Percentiles rank a stretch among this genome's conserved stretches.
These are phyloP conservation scores for Anarhynchus alexandrinus DNA, from an alignment of 2,113 vertebrate genomes.

Conservation along the genomic window DNA sequence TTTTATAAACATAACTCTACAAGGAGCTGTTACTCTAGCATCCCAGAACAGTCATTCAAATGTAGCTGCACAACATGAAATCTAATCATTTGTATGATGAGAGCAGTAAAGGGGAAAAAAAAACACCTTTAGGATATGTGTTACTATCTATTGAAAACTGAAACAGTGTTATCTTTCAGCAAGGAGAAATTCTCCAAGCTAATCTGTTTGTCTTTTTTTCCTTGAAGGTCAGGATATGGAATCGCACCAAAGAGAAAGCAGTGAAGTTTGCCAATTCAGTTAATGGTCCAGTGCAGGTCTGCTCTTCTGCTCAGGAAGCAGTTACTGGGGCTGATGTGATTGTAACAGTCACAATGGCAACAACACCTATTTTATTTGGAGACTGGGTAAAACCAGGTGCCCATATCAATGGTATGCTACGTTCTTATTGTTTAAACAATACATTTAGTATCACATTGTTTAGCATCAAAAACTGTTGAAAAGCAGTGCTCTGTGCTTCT, in stretches of 20 bases:
- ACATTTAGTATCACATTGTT: background rate
- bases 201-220: too few species aligned
- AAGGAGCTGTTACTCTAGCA: background rate
- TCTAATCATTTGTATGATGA: background rate
- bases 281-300: constrained; percentile 73
- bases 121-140: rapidly evolving
- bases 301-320: constrained; percentile 81
- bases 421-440: rapidly evolving
- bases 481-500: background rate
- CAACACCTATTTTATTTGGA: constrained; percentile 84
- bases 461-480: background rate
- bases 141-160: background rate
- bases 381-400: constrained; percentile 94
- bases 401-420: constrained; percentile 87
- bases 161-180: background rate
- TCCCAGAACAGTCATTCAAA: background rate
- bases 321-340: constrained; percentile 89
- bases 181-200: background rate
- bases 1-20: background rate
- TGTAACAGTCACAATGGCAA: constrained; percentile 87
- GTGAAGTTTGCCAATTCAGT: constrained; percentile 74
- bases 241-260: constrained; percentile 70
- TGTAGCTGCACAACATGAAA: background rate
- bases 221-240: constrained; percentile 89
- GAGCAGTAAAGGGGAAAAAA: background rate